phyloP scores from a whole-genome alignment of 1,140 invertebrate species.

The Hyphantria cunea region DNA sequence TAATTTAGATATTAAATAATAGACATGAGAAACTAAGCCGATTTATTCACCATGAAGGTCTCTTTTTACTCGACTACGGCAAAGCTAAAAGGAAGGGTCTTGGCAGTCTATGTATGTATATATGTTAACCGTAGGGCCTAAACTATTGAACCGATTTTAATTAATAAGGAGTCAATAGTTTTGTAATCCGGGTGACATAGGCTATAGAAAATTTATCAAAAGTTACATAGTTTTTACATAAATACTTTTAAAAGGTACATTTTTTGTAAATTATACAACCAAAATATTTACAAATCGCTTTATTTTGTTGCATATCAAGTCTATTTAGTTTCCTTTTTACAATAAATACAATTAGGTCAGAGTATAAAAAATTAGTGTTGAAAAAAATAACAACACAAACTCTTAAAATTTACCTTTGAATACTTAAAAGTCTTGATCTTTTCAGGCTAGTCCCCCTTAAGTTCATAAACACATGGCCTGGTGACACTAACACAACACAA shows the following conservation, averaged over 20 bases:
- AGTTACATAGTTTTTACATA: too few relatives aligned
- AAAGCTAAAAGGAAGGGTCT: too few relatives aligned
- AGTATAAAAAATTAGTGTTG: constrained; percentile 76
- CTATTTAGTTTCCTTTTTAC: constrained; percentile 73
- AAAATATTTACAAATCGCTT: constrained; percentile 74
- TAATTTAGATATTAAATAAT: too few relatives aligned
- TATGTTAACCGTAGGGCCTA: too few relatives aligned
- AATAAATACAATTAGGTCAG: constrained; percentile 77
- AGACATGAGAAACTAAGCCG: too few relatives aligned
- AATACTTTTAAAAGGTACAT: background rate
- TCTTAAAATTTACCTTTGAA: constrained; percentile 52
- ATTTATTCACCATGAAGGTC: too few relatives aligned
- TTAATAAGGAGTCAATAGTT: too few relatives aligned
- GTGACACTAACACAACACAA: constrained; percentile 41
- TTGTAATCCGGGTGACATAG: too few relatives aligned
- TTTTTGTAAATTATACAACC: constrained; percentile 16
- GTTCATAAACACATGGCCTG: constrained; percentile 51
- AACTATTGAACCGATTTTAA: too few relatives aligned
- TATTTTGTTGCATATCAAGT: constrained; percentile 76
- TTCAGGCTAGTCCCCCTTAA: constrained; percentile 41
- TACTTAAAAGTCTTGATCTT: constrained; percentile 59
- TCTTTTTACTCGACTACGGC: too few relatives aligned
- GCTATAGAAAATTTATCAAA: too few relatives aligned
- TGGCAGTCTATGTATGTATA: too few relatives aligned
- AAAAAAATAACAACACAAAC: constrained; percentile 67